A percentile compares a stretch with the other conserved stretches of the same genome.
phyloP scores from a whole-genome alignment of 2,797 vertebrate species.

The Smutsia gigantea region DNA sequence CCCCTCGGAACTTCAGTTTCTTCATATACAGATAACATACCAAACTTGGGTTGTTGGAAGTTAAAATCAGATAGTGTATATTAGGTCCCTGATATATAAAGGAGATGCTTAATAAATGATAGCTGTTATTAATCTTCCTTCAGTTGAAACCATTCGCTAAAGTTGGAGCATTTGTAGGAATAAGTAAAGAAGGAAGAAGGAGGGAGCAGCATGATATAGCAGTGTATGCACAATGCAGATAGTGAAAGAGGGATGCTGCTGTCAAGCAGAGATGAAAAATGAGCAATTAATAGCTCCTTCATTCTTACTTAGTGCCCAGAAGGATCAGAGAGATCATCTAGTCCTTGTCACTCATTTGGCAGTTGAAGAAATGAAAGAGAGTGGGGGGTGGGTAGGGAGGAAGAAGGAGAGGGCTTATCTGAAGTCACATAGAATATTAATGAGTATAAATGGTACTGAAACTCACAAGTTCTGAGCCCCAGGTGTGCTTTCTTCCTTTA shows the following conservation, averaged over 20 bases:
- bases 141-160: conserved; percentile 14
- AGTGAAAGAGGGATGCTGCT: not conserved
- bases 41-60: not conserved
- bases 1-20: not conserved
- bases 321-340: not conserved
- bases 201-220: not conserved
- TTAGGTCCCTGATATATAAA: not conserved
- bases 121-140: not conserved
- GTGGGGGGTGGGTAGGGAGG: not conserved
- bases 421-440: not conserved
- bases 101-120: not conserved
- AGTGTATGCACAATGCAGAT: not conserved
- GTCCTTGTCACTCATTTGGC: not conserved
- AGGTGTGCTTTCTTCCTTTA: not conserved
- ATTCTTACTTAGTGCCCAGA: not conserved
- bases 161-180: not conserved
- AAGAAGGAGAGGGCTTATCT: not conserved
- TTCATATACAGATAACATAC: not conserved
- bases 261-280: not conserved
- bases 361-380: not conserved
- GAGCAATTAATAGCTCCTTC: not conserved
- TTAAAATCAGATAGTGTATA: not conserved
- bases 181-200: not conserved
- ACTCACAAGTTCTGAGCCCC: not conserved
- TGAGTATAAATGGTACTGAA: not conserved